Base-by-base conservation (phyloP, 2,888 invertebrate genomes). In the Tyria jacobaeae region DNA sequence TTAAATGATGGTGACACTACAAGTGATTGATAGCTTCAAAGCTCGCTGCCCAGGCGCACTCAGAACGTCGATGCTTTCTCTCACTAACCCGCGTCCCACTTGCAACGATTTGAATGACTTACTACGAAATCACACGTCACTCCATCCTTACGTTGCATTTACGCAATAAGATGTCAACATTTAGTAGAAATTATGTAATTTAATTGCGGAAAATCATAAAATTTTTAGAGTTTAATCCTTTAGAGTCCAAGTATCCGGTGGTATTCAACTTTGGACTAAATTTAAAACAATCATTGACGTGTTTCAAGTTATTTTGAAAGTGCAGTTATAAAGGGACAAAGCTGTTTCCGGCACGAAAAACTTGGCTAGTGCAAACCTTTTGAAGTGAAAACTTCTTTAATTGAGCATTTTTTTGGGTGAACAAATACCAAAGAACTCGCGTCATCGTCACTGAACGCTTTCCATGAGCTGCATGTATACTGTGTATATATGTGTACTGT, bases 11-110 rank as follows among this genome's bases (percentile, higher is more conserved):
- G 74, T 49, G 10, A 10, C 27, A 44, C 60, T 71, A 76, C 31
- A 10, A 12, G 3, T 66, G 70, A 78, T 75, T 68, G 62, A 75
- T 75, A 61, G 64, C 76, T 70, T 62, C 76, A 72, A 78, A 57
- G 71, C 50, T 25, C 10, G 62, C 34, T 47, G 62, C 60, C 34
- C 39, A 21, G 35, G 58, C 24, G 48, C 56, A 39, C 37, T 14
- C 59, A 3, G 4, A 14, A 58, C 49, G 62, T 35, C 39, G 41
- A 48, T 47, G 66, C 78, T 76, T 78, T 76, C 76, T 68, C 78
- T 57, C 49, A 54, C 75, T 76, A 75, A 76, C 52, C 34, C 62
- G 35, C 34, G 77, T 50, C 68, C 75, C 39, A 74, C 77, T 74
- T 76, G 53, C 51, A 48, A n/a, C 49, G 51, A 73, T 76, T 74